A percentile compares a stretch with the other conserved stretches of the same genome.
Conservation (phyloP, 2,113 vertebrate species). For the Miniopterus natalensis region DNA sequence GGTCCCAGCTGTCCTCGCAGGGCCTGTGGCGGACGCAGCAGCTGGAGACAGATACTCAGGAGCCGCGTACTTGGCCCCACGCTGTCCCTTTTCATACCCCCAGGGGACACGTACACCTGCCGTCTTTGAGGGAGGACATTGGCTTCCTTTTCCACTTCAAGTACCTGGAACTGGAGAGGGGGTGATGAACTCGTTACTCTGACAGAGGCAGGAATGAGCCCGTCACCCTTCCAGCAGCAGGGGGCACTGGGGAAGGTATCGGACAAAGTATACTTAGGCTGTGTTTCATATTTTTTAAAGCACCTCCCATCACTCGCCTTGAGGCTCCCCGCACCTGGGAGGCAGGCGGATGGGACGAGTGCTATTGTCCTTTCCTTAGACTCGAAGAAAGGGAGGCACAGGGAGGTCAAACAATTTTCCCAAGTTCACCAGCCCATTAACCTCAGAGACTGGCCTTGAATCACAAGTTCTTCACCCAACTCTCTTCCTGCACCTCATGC, state of each 20-base stretch:
- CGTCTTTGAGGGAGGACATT: not conserved
- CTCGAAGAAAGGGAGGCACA: not conserved
- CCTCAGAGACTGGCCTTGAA: not conserved
- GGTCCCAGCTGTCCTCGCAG: not conserved
- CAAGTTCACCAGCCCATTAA: conserved; percentile 44
- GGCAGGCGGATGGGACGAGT: not conserved
- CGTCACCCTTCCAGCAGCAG: not conserved
- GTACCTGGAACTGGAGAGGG: not conserved
- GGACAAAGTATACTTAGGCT: not conserved
- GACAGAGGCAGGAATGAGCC: not conserved
- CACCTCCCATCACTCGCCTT: not conserved
- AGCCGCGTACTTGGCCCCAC: not conserved
- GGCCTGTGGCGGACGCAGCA: not conserved
- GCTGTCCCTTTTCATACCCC: not conserved
- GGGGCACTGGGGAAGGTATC: not conserved
- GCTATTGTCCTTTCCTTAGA: conserved; percentile 5
- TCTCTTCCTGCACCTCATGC: not conserved
- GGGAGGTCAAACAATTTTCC: conserved; percentile 52
- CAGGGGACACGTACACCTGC: not conserved
- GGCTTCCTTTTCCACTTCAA: not conserved
- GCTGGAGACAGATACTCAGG: conserved; percentile 12
- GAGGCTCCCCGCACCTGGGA: not conserved
- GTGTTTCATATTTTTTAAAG: conserved; percentile 45
- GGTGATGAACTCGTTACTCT: not conserved
- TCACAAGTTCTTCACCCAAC: conserved; percentile 7